Percentiles rank a stretch among this genome's conserved stretches.
Evolutionary conservation across 64 coral and sea anemone species (phyloP).

Genomic region (Actinia equina): DNA sequence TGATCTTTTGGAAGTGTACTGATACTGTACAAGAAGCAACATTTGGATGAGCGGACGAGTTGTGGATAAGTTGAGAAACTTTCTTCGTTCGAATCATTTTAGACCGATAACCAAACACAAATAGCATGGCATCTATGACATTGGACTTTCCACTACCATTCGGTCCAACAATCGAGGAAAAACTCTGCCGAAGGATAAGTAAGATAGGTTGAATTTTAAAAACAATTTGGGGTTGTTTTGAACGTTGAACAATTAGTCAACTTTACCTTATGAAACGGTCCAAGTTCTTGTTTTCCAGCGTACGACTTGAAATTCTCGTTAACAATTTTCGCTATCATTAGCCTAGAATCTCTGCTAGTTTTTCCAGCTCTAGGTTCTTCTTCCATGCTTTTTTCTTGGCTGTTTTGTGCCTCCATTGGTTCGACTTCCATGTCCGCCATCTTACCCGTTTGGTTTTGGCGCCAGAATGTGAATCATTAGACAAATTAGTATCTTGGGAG

Average conservation of each 20-base stretch:
- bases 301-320: constrained; percentile 99
- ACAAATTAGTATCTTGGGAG: neutral
- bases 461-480: neutral
- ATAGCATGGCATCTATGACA: constrained; percentile 98
- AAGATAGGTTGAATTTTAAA: neutral
- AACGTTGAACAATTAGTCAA: neutral
- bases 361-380: constrained; percentile 13
- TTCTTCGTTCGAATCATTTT: constrained; percentile 99
- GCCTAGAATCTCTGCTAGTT: constrained; percentile 34
- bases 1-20: constrained; percentile 94
- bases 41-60: constrained; percentile 83
- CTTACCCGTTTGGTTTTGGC: constrained; percentile 34
- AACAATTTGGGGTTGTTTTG: neutral
- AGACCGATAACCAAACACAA: constrained; percentile 97
- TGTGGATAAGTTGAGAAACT: constrained; percentile 94
- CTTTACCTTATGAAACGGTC: constrained; percentile 95
- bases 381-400: constrained; percentile 25
- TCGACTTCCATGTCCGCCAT: constrained; percentile 10
- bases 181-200: constrained; percentile 54
- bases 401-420: constrained; percentile 30
- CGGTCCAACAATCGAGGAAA: constrained; percentile 97
- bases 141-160: constrained; percentile 99
- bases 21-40: constrained; percentile 82
- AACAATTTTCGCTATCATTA: constrained; percentile 99
- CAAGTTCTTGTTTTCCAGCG: constrained; percentile 85